Evolutionary conservation across 2,797 vertebrate species (phyloP), one percentile per base, ranked within the genome.

Genomic region (Graptemys geographica): DNA sequence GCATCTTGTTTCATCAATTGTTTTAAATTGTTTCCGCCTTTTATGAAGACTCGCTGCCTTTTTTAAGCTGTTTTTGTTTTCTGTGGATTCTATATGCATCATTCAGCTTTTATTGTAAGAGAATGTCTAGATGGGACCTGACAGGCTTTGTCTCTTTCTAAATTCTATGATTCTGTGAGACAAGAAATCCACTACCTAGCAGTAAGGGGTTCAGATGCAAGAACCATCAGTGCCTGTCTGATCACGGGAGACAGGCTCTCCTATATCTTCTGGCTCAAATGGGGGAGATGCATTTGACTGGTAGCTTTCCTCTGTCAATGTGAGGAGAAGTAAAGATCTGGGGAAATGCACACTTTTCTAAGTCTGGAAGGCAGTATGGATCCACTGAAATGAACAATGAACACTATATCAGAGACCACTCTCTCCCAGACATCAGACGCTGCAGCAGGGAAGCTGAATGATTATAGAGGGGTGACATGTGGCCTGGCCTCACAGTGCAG

Each of bases 1-100:
- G 81, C 80, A 87, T 93, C 93, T 95, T 85, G 74, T 93, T 95
- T 93, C 94, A 93, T 69, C 88, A 57, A 87, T 82, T 92, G 76
- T 88, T 97, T 95, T 78, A 78, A 49, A 31, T 49, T 94, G 41
- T 80, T 84, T 92, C 4, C 37, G 93, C 59, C 87, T 94, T 94
- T 94, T 93, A 85, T 90, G 55, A 11, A 5, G 53, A 62, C 80
- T 95, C 85, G n/a, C 84, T 96, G 91, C 44, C 56, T 95, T 95
- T 95, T 89, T 95, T 85, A 89, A 57, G 87, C 37, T 8, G 0
- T 62, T 84, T 95, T 69, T 89, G 44, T 59, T 41, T 59, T 49
- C 87, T 56, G 49, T 5, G 74, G 44, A 49, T 78, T 28, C 41
- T 49, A 49, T 28, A 78, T 78, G 44, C 44, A 78, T 49, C 28